Conservation (phyloP, 2,113 vertebrate species). For the Hydropotes inermis region DNA sequence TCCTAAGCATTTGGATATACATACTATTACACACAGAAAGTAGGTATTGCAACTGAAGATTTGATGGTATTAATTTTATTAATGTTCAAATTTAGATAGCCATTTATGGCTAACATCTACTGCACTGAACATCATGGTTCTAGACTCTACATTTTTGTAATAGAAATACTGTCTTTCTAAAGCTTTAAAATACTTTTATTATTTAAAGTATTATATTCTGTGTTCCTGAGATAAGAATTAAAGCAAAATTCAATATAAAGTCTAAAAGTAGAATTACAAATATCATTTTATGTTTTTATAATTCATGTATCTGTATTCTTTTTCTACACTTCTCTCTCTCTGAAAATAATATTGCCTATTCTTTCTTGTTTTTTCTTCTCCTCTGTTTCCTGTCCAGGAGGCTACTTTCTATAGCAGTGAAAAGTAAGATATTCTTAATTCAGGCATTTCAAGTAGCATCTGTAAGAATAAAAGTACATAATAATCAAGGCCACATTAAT, state of each 20-base stretch:
- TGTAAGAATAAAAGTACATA: conserved; percentile 76
- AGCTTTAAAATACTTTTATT: background rate
- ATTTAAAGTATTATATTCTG: background rate
- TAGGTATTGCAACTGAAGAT: background rate
- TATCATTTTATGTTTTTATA: background rate
- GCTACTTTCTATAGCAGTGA: conserved; percentile 71
- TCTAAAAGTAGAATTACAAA: background rate
- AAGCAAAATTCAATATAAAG: background rate
- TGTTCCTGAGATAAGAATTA: background rate
- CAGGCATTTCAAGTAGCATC: conserved; percentile 73
- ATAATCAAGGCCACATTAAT: conserved; percentile 79
- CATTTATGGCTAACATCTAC: background rate
- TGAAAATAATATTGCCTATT: conserved; percentile 9
- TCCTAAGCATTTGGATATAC: background rate
- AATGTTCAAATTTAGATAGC: background rate
- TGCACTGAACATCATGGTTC: background rate
- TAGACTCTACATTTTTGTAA: background rate
- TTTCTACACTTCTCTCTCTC: background rate
- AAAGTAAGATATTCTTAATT: conserved; percentile 73
- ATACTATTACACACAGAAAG: background rate
- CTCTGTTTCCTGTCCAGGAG: conserved; percentile 72
- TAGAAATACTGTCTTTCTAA: background rate
- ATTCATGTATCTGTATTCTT: background rate
- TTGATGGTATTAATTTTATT: background rate
- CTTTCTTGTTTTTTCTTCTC: background rate